Percentiles rank a stretch among this genome's conserved stretches.
These are phyloP conservation scores for Diorhabda sublineata DNA, from an alignment of 1,140 invertebrate genomes.

Conservation along the genomic window DNA sequence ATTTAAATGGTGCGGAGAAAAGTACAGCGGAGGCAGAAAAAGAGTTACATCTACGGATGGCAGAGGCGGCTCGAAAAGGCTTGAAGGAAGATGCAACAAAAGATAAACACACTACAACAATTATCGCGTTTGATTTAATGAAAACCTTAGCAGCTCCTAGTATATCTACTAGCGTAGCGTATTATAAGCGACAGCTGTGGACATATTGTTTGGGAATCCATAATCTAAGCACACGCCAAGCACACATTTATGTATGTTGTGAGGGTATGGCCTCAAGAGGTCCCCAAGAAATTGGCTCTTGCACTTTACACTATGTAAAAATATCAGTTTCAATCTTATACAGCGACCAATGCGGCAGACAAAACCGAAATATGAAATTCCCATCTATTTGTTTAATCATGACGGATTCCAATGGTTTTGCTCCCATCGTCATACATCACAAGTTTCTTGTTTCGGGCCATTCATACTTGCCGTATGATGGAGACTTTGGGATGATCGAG, in stretches of 20 bases:
- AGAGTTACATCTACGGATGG: too few relatives aligned
- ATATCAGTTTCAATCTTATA: slow-evolving; percentile 12
- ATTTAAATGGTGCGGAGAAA: too few relatives aligned
- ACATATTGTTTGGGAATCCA: neutral
- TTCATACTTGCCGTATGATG: slow-evolving; percentile 5
- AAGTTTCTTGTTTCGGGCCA: slow-evolving; percentile 15
- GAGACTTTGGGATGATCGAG: slow-evolving; percentile 17
- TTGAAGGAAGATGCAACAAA: too few relatives aligned
- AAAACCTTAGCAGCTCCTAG: neutral
- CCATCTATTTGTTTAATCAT: slow-evolving; percentile 8
- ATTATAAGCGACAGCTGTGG: neutral
- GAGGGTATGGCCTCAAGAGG: neutral
- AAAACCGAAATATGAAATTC: slow-evolving; percentile 10
- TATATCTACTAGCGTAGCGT: neutral
- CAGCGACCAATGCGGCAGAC: slow-evolving; percentile 17
- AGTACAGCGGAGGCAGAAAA: too few relatives aligned
- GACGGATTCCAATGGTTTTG: slow-evolving; percentile 10
- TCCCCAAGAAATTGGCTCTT: slow-evolving; percentile 4
- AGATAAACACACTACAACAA: neutral
- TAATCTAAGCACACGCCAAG: neutral
- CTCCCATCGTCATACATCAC: neutral
- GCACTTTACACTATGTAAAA: slow-evolving; percentile 6
- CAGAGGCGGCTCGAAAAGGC: too few relatives aligned
- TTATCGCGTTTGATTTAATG: neutral
- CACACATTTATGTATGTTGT: neutral